Evolutionary conservation across 2,888 invertebrate species (phyloP).

Genomic region (Listrodromus nycthemerus): DNA sequence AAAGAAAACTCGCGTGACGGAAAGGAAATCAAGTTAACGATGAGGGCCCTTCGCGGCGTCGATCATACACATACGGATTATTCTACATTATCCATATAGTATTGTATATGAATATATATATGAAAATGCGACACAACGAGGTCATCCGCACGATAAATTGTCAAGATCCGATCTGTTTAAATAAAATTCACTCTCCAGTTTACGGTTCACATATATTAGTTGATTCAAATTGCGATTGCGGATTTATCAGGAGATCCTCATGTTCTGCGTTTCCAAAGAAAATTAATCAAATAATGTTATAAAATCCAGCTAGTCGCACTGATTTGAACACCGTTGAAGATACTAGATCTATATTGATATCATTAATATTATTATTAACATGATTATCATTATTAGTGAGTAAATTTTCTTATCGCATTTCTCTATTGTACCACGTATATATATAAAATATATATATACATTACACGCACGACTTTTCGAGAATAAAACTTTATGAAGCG

Average conservation of each 20-base stretch:
- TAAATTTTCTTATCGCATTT: conserved; percentile 82
- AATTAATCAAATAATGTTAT: conserved; percentile 22
- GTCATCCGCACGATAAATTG: neutral
- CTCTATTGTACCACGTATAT: conserved; percentile 81
- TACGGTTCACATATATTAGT: neutral
- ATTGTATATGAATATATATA: conserved; percentile 18
- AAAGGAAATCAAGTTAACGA: conserved; percentile 12
- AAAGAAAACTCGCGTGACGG: neutral
- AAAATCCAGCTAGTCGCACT: conserved; percentile 48
- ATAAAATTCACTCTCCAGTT: neutral
- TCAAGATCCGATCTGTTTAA: neutral
- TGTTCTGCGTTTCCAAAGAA: neutral
- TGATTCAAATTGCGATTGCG: neutral
- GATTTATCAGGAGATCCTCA: neutral
- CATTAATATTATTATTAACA: conserved; percentile 64
- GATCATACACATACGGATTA: conserved; percentile 36
- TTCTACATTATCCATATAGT: conserved; percentile 27
- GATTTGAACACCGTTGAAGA: conserved; percentile 40
- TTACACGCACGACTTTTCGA: conserved; percentile 82
- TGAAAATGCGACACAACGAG: neutral
- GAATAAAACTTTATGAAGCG: conserved; percentile 81
- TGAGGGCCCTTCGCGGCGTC: conserved; percentile 32
- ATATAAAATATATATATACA: conserved; percentile 71
- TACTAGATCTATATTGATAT: conserved; percentile 44
- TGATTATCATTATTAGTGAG: conserved; percentile 69